Percentiles rank a stretch among this genome's conserved stretches.
phyloP scores from a whole-genome alignment of 2,888 invertebrate species.

The Diogma glabrata region DNA sequence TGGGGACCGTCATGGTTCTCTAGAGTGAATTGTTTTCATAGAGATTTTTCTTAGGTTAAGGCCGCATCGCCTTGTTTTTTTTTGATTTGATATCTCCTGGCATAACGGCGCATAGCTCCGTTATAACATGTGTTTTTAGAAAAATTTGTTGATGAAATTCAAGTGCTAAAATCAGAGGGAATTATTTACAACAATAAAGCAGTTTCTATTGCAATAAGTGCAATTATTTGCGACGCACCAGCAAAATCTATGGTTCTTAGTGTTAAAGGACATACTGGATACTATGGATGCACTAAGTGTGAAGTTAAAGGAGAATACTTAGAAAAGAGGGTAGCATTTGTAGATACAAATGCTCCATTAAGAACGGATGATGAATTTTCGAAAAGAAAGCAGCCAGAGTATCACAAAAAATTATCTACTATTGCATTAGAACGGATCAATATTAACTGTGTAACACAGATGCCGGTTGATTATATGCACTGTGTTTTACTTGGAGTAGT shows the following conservation, averaged over 20 bases:
- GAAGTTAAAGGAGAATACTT: conserved; percentile 15
- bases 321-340: conserved; percentile 12
- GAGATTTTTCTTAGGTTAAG: too few relatives aligned
- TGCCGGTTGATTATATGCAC: conserved; percentile 21
- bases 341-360: conserved; percentile 9
- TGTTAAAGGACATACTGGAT: conserved; percentile 17
- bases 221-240: conserved; percentile 13
- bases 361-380: conserved; percentile 13
- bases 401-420: conserved; percentile 15
- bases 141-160: background rate
- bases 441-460: conserved; percentile 17
- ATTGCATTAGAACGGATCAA: conserved; percentile 10
- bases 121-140: background rate
- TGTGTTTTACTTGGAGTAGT: conserved; percentile 15
- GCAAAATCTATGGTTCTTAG: conserved; percentile 13
- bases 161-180: background rate
- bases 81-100: too few relatives aligned
- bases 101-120: background rate
- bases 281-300: conserved; percentile 17
- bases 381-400: conserved; percentile 11
- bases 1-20: too few relatives aligned
- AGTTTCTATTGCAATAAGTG: background rate
- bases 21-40: too few relatives aligned
- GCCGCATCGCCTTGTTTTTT: too few relatives aligned
- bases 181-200: background rate